Base-by-base conservation (phyloP, 2,888 invertebrate species). In the Pheosia gnoma region DNA sequence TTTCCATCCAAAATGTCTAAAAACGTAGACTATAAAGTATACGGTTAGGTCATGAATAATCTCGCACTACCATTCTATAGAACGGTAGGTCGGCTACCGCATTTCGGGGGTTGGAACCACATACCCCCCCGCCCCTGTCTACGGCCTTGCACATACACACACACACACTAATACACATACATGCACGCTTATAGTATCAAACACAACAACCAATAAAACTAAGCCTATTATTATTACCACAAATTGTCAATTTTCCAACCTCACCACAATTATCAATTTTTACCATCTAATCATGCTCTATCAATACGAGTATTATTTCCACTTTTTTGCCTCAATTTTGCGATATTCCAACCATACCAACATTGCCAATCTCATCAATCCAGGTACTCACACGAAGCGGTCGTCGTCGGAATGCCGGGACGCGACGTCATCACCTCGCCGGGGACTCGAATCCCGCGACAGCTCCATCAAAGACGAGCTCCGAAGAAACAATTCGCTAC, bases 391-490 rank as follows among this genome's bases (percentile, higher is more conserved):
- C 77, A 92, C 94, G 53, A 94, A 93, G 67, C 88, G 94, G 0
- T 94, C 94, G 0, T 93, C 94, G 0, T 94, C 94, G 0, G 94
- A 94, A 74, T 94, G 94, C 62, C 86, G 94, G 11, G 94, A 94
- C 13, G 74, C 87, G 1, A 82, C 84, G 0, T 87, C 87, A 0
- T 90, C 91, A 0, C 89, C 91, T 0, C 85, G 93, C 0, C 84
- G 91, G 45, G 87, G 90, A 0, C 81, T 91, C 58, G 90, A 89
- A 8, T 88, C 88, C 47, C 83, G 90, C 37, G 90, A 90, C 67
- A 80, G 65, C 47, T 87, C 87, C 3, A 80, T 89, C 66, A 87
- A 87, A 49, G 92, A 93, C 78, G 88, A 88, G 51, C 75, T 93
- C 39, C 82, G 93, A 1, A 78, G 93, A 7, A 93, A 93, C 83